Percentiles rank a stretch among this genome's conserved stretches.
These are phyloP conservation scores for Epinephelus cyanopodus DNA, from an alignment of 2,113 vertebrate genomes.

Conservation along the genomic window DNA sequence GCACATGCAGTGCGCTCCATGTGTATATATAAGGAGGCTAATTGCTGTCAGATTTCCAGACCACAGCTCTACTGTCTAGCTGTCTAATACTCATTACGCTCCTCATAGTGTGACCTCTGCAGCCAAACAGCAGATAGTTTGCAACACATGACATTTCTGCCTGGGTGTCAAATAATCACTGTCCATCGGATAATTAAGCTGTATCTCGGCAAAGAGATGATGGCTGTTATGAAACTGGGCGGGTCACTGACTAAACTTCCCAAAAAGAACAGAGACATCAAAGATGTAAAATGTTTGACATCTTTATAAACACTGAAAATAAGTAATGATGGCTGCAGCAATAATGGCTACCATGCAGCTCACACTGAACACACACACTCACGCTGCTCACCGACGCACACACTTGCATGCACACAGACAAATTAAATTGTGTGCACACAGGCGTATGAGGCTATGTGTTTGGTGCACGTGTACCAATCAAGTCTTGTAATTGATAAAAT, in stretches of 20 bases:
- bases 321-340: conserved; percentile 69
- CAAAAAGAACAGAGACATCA: conserved; percentile 67
- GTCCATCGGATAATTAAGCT: conserved; percentile 64
- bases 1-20: conserved; percentile 41
- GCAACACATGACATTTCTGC: conserved; percentile 71
- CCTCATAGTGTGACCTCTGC: conserved; percentile 76
- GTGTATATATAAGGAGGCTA: conserved; percentile 75
- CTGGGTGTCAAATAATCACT: conserved; percentile 58
- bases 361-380: conserved; percentile 16
- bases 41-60: conserved; percentile 82
- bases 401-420: conserved; percentile 15
- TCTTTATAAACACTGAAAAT: conserved; percentile 73
- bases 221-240: conserved; percentile 54
- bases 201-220: conserved; percentile 34
- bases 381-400: conserved; percentile 4
- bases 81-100: conserved; percentile 76
- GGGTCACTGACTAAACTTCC: conserved; percentile 41
- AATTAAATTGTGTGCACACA: conserved; percentile 55
- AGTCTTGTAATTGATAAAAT: conserved; percentile 77
- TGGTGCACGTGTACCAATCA: conserved; percentile 76
- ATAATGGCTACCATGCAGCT: conserved; percentile 78
- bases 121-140: conserved; percentile 71
- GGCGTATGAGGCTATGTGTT: conserved; percentile 42
- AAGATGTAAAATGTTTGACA: conserved; percentile 77
- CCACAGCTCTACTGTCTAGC: conserved; percentile 69